Base-by-base conservation (phyloP, 1,140 invertebrate species). In the Hyposmocoma kahamanoa region DNA sequence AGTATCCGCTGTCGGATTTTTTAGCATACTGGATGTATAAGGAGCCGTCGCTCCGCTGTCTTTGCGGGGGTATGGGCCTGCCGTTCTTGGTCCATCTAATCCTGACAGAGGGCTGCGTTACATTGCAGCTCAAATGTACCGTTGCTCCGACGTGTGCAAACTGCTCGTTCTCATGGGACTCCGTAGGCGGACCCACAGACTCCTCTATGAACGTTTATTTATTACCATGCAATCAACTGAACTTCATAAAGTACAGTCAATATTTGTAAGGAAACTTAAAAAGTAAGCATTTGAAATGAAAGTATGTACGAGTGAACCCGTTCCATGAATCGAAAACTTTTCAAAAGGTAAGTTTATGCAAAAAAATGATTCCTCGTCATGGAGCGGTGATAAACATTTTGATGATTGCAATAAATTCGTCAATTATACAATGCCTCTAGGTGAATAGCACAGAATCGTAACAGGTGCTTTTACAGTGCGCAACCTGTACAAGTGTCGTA, bases 1-100 rank as follows among this genome's bases (percentile, higher is more conserved):
- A 95, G 56, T 87, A 87, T 43, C 93, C 94, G 52, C 87, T 87
- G 67, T 95, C 92, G 30, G 90, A 87, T 15, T 81, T 75, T 53
- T 85, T 86, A 1, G 93, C 83, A 41, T 88, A 62, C 53, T 61
- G 60, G 34, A 91, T 86, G 52, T 57, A 76, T 57, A 88, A 67
- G 3, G 75, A 74, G 11, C 79, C 77, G 39, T 80, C 72, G 20
- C 22, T 47, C 34, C 67, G 66, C 21, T 71, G 66, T 9, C 47
- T 62, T 1, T 86, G 65, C 38, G 80, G 84, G 1, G 90, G 89
- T 1, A 91, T 54, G 1, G 59, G 11, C 19, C 67, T 60, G 5
- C 84, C 77, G 13, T 90, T 87, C 54, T 89, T 87, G 17, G 53
- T 86, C 90, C 90, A 91, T 3, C 72, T 61, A 28, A 91, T 87